phyloP scores from a whole-genome alignment of 1,140 invertebrate species.

The Micrasema longulum region DNA sequence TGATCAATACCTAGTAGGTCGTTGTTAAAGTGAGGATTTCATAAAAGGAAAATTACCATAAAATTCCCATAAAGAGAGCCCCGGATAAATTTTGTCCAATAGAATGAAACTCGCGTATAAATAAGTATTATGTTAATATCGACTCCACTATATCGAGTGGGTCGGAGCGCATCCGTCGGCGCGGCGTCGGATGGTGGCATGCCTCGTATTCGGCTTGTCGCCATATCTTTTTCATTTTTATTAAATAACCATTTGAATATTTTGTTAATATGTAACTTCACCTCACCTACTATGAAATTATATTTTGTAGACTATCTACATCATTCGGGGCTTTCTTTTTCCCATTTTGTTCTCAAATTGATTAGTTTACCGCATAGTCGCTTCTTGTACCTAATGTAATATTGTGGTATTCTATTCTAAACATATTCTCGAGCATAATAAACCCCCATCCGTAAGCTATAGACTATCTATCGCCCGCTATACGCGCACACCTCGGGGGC shows the following conservation, averaged over 20 bases:
- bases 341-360: no score
- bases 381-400: no score
- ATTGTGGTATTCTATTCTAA: constrained; percentile 12
- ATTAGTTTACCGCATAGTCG: no score
- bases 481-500: constrained; percentile 49
- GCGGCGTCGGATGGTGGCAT: constrained; percentile 12
- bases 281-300: no score
- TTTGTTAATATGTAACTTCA: no score
- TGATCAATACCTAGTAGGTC: constrained; percentile 36
- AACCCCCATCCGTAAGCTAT: constrained; percentile 40
- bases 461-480: constrained; percentile 42
- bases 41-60: constrained; percentile 51
- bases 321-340: no score
- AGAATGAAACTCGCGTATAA: constrained; percentile 50
- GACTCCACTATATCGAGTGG: constrained; percentile 40
- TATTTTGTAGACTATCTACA: no score
- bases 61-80: constrained; percentile 54
- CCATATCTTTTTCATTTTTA: no score
- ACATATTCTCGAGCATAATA: not conserved
- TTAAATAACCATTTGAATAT: no score
- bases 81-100: constrained; percentile 52
- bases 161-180: constrained; percentile 37
- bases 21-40: constrained; percentile 47
- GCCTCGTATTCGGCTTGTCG: no score
- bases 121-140: constrained; percentile 55